Base-by-base conservation (phyloP, 2,888 invertebrate species). In the Embidobia sp. region DNA sequence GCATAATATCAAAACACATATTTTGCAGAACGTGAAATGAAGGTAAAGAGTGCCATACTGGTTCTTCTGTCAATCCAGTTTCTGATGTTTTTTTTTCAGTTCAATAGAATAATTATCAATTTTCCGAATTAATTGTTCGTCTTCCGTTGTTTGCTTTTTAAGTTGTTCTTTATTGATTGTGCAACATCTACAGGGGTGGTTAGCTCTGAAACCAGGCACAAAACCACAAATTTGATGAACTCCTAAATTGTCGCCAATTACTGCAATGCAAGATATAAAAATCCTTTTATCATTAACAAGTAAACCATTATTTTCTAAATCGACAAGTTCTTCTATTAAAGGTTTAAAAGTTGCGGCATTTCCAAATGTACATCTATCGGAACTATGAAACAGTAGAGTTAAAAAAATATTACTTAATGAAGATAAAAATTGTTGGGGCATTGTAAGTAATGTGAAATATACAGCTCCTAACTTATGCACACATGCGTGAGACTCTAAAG, bases 401-500 rank as follows among this genome's bases (percentile, higher is more conserved):
- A 74, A 53, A 46, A 74, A 59, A 31, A 74, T 61, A 11, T 74
- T 59, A 13, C 27, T 49, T 15, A 74, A 53, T 22, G 0, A 10
- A 0, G 74, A 66, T 51, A 59, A 46, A 33, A 66, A 66, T 26
- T 66, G 37, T 18, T 26, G 74, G 0, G 74, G 59, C 42, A 74
- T 37, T 31, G 46, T 53, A 1, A 61, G 59, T 7, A 74, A 53
- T 5, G 15, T 31, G 16, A 53, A 74, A 37, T 80, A 77, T 0
- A 75, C 61, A 11, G 67, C 74, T 11, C 77, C 79, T 40, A 78
- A 46, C 51, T 80, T 80, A 15, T 76, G 53, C 8, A 74, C 44
- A 18, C 67, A 67, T 18, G 74, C 53, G 48, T 79, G 74, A n/a
- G 74, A 61, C 8, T 76, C 79, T 1, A 74, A n/a, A 1, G 79